Conservation (phyloP, 2,888 invertebrate genomes). For the Rhagium mordax region DNA sequence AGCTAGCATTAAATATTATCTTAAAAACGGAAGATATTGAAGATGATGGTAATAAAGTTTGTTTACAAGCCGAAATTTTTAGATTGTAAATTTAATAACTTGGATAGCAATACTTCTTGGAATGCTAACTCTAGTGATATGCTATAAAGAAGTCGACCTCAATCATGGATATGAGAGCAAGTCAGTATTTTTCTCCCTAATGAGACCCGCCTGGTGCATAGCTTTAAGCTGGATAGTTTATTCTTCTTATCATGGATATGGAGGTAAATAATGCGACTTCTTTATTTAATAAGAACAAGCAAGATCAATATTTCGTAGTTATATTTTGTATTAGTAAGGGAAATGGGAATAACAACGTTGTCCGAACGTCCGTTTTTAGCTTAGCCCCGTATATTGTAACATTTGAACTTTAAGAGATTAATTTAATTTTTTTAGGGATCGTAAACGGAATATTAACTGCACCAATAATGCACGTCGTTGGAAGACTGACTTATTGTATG, state of each 20-base stretch:
- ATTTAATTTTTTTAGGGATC: constrained; percentile 68
- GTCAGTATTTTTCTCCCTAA: constrained; percentile 31
- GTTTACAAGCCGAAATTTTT: background rate
- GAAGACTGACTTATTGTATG: constrained; percentile 71
- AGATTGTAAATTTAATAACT: constrained; percentile 41
- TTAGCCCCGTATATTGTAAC: too few relatives aligned
- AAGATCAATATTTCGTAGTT: too few relatives aligned
- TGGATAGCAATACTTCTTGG: constrained; percentile 41
- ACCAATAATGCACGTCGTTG: constrained; percentile 70
- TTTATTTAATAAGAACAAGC: too few relatives aligned
- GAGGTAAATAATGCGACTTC: constrained; percentile 11
- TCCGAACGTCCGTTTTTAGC: too few relatives aligned
- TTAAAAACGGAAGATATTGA: too few relatives aligned
- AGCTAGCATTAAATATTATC: too few relatives aligned
- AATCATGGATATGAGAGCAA: constrained; percentile 11
- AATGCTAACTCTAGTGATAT: constrained; percentile 28
- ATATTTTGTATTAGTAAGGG: too few relatives aligned
- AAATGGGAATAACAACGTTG: too few relatives aligned
- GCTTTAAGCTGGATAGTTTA: constrained; percentile 50
- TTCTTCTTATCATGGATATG: constrained; percentile 35
- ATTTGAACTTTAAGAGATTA: too few relatives aligned
- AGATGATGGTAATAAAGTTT: background rate
- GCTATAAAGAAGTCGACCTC: constrained; percentile 35
- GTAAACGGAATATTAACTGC: constrained; percentile 71
- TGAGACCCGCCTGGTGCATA: constrained; percentile 47